Evolutionary conservation across 1,140 invertebrate species (phyloP), one percentile per base, ranked within the genome.

Genomic region (Drosophila erecta): DNA sequence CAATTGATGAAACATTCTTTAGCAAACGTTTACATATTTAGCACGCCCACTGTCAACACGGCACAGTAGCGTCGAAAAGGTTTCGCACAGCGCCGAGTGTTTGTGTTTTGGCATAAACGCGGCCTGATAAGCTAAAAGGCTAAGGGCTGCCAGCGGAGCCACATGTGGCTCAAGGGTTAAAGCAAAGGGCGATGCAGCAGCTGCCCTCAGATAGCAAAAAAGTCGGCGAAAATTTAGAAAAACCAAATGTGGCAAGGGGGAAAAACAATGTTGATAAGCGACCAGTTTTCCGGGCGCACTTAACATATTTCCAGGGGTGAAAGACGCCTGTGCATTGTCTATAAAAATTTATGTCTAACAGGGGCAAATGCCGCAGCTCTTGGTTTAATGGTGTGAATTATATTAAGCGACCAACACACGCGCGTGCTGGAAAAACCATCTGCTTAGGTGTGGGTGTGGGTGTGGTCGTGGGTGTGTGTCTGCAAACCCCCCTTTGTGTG

Each of bases 381-480:
- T 53, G 83, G 83, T 87, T 87, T 87, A 87, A 87, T 87, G 83
- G 83, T 89, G 83, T 87, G 83, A 87, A 87, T 87, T 87, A 87
- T 87, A 87, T 89, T 87, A 87, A 76, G 79, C 79, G 76, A 65
- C 56, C 73, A 43, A 64, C 73, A 59, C 79, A 76, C 57, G 44
- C 62, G 38, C 51, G 56, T 43, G 51, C 14, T 51, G 44, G 35
- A 5, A 20, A 57, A 46, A 57, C 46, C 56, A 53, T 38, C 65
- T 61, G 74, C 57, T 55, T 15, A 44, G 65, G 54, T 50, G 57
- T 43, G 35, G 20, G 41, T 38, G 38, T 40, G 33, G 44, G 47
- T 50, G 56, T 50, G 37, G 22, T 4, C 4, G 24, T 24, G 24
- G 24, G 4, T 43, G 49, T 37, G 33, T 3, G 56, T 22, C 40